A percentile compares a stretch with the other conserved stretches of the same genome.
Conservation (phyloP, 2,888 invertebrate species). For the Slavum lentiscoides region DNA sequence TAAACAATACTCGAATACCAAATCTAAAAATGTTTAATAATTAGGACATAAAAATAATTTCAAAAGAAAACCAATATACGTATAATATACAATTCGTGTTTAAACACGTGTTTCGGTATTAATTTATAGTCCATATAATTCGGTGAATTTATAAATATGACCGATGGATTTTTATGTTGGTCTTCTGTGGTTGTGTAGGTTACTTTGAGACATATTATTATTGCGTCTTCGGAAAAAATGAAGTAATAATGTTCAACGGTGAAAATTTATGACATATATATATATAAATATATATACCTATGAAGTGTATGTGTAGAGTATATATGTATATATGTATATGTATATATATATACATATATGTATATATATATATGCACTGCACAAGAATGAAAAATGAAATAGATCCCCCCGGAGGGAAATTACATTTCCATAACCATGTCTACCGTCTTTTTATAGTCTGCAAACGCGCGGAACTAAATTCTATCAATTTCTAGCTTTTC, state of each 20-base stretch:
- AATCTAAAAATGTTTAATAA: no score
- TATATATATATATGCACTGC: not conserved
- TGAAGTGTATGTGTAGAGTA: not conserved
- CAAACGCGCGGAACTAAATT: constrained; percentile 15
- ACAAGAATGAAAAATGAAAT: constrained; percentile 12
- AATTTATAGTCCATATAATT: not conserved
- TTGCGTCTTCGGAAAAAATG: not conserved
- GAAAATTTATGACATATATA: constrained; percentile 33
- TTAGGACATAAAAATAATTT: no score
- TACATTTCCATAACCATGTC: constrained; percentile 36
- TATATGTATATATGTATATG: constrained; percentile 17
- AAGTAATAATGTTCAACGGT: constrained; percentile 8
- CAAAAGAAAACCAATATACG: no score
- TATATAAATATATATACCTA: no score
- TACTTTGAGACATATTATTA: not conserved
- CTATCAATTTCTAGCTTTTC: constrained; percentile 14
- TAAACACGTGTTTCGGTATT: no score
- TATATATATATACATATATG: not conserved
- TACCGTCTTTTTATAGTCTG: not conserved
- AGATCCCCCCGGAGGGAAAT: constrained; percentile 35
- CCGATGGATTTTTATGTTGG: no score
- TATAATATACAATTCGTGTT: no score
- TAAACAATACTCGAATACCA: no score
- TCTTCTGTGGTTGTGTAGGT: not conserved
- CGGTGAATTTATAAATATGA: not conserved